These are phyloP conservation scores for Chromis chromis DNA, from an alignment of 2,797 vertebrate genomes.

Conservation along the genomic window DNA sequence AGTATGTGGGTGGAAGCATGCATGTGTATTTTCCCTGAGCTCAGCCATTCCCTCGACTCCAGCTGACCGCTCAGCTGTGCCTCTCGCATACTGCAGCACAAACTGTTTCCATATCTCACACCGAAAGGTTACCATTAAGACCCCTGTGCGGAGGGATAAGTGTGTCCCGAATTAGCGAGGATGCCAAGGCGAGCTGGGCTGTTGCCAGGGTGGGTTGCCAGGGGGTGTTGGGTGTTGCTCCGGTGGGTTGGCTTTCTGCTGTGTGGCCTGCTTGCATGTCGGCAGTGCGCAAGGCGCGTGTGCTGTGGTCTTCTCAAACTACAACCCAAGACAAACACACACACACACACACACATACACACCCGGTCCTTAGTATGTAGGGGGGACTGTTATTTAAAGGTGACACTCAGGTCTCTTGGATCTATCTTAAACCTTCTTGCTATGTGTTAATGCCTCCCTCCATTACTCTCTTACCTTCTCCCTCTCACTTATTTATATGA, in stretches of 20 bases:
- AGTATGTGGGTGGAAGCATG: slow-evolving; percentile 53
- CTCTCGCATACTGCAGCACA: slow-evolving; percentile 65
- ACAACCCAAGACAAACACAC: slow-evolving; percentile 55
- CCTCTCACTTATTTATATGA: neutral
- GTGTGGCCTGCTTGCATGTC: slow-evolving; percentile 56
- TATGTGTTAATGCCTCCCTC: slow-evolving; percentile 20
- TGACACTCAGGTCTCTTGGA: slow-evolving; percentile 36
- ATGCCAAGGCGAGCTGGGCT: slow-evolving; percentile 57
- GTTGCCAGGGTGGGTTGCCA: slow-evolving; percentile 57
- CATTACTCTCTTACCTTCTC: neutral
- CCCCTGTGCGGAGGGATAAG: slow-evolving; percentile 61
- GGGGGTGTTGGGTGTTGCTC: slow-evolving; percentile 52
- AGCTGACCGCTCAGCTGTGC: slow-evolving; percentile 79
- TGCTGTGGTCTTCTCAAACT: slow-evolving; percentile 55
- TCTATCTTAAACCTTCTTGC: slow-evolving; percentile 41
- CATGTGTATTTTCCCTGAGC: slow-evolving; percentile 64
- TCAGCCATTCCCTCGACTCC: slow-evolving; percentile 74
- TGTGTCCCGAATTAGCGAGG: slow-evolving; percentile 80
- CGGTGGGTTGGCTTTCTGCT: slow-evolving; percentile 63
- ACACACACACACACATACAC: slow-evolving; percentile 43
- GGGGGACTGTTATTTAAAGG: slow-evolving; percentile 48
- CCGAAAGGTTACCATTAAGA: slow-evolving; percentile 68
- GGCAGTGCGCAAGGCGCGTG: slow-evolving; percentile 61
- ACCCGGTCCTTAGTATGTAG: slow-evolving; percentile 15
- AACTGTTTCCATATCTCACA: slow-evolving; percentile 71